These are phyloP conservation scores for Phylloscopus whistleri DNA, from an alignment of 2,113 vertebrate genomes.

Conservation along the genomic window DNA sequence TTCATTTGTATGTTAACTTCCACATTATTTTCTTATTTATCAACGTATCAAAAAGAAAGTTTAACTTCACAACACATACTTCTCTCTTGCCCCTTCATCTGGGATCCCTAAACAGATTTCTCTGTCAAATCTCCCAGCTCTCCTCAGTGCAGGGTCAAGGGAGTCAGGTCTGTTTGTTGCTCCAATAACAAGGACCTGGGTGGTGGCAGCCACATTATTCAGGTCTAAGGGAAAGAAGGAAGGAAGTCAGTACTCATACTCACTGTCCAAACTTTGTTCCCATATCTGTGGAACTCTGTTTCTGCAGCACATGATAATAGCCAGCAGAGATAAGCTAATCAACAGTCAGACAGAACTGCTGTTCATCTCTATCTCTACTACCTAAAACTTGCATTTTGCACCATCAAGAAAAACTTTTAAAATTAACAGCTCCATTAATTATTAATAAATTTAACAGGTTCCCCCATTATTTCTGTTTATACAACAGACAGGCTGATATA, in stretches of 20 bases:
- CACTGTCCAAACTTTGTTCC: neutral
- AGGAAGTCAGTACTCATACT: neutral
- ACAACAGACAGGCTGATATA: neutral
- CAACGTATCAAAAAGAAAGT: neutral
- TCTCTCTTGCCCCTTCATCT: constrained; percentile 86
- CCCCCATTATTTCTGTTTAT: neutral
- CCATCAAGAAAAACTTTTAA: neutral
- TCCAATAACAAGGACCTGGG: constrained; percentile 90
- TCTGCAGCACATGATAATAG: neutral
- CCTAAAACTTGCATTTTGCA: neutral
- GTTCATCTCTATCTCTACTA: neutral
- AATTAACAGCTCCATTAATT: neutral
- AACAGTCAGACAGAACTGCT: neutral
- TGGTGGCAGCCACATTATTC: constrained; percentile 75
- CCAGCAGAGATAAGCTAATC: neutral
- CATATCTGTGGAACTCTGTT: neutral
- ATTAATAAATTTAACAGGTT: neutral
- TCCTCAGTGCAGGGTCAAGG: constrained; percentile 89
- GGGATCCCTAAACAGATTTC: constrained; percentile 96
- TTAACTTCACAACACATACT: constrained; percentile 63
- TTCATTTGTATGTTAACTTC: neutral
- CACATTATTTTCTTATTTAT: neutral
- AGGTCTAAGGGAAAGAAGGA: constrained; percentile 75
- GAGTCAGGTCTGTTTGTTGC: constrained; percentile 96
- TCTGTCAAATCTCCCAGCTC: constrained; percentile 92